Conservation (phyloP, 2,888 invertebrate genomes). For the Cosmopolites sordidus region DNA sequence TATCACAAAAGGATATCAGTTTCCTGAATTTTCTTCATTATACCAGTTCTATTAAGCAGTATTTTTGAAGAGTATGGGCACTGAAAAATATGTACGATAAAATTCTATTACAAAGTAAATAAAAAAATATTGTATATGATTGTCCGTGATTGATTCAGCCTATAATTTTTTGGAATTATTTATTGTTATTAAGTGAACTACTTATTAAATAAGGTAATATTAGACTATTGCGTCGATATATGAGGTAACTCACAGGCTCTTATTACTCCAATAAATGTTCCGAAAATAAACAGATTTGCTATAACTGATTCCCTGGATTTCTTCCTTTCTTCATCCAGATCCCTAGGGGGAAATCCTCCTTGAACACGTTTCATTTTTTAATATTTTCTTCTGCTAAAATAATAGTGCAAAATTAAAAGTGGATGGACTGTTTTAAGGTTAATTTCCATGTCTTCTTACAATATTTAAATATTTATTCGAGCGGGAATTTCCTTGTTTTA, state of each 20-base stretch:
- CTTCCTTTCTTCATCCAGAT: slow-evolving; percentile 35
- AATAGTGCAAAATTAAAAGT: too few relatives aligned
- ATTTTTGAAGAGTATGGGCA: slow-evolving; percentile 8
- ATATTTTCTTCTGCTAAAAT: neutral
- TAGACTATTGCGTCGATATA: too few relatives aligned
- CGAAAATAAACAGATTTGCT: slow-evolving; percentile 35
- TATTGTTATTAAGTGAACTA: too few relatives aligned
- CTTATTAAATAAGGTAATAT: too few relatives aligned
- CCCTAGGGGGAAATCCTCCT: slow-evolving; percentile 27
- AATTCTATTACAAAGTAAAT: too few relatives aligned
- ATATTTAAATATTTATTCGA: too few relatives aligned
- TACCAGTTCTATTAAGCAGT: neutral
- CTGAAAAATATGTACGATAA: slow-evolving; percentile 5
- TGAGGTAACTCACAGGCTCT: slow-evolving; percentile 32
- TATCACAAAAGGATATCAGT: slow-evolving; percentile 4
- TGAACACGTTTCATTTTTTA: slow-evolving; percentile 24
- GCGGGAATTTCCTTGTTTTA: too few relatives aligned
- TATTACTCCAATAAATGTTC: slow-evolving; percentile 32
- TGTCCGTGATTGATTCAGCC: too few relatives aligned
- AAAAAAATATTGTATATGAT: too few relatives aligned
- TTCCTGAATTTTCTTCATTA: neutral
- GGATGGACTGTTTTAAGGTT: too few relatives aligned
- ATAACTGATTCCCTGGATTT: slow-evolving; percentile 35
- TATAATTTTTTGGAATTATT: too few relatives aligned
- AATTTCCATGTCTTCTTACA: too few relatives aligned